A percentile compares a stretch with the other conserved stretches of the same genome.
Evolutionary conservation across 2,888 invertebrate species (phyloP).

Genomic region (Actias luna): DNA sequence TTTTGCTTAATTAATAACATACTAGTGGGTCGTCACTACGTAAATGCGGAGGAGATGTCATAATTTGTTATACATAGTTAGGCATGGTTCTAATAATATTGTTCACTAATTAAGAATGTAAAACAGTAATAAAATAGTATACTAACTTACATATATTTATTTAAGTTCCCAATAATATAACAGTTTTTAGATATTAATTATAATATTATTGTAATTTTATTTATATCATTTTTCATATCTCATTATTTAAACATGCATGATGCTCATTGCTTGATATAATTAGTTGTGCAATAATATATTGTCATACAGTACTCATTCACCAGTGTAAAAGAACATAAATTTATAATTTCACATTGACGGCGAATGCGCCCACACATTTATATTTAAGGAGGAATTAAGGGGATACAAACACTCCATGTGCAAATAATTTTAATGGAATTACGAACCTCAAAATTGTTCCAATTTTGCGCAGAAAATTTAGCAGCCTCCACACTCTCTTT

Average conservation of each 20-base stretch:
- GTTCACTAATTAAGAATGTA: neutral
- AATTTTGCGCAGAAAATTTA: slow-evolving; percentile 90
- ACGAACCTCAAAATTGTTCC: slow-evolving; percentile 91
- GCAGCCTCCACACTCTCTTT: slow-evolving; percentile 92
- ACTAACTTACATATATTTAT: neutral
- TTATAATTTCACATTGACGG: slow-evolving; percentile 34
- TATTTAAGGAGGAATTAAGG: slow-evolving; percentile 72
- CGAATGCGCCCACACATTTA: slow-evolving; percentile 63
- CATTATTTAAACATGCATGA: slow-evolving; percentile 65
- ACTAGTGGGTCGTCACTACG: neutral
- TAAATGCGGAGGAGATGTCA: neutral
- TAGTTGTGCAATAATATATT: slow-evolving; percentile 57
- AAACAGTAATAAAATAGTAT: neutral
- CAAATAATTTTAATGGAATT: slow-evolving; percentile 77
- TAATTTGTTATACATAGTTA: neutral
- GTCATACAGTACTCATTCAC: slow-evolving; percentile 45
- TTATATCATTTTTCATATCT: slow-evolving; percentile 31
- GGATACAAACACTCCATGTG: slow-evolving; percentile 79
- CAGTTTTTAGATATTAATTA: neutral
- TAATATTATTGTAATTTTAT: slow-evolving; percentile 17
- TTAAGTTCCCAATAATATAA: neutral
- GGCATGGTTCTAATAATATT: neutral
- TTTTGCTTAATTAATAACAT: neutral
- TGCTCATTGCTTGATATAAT: slow-evolving; percentile 48
- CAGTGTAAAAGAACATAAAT: slow-evolving; percentile 35